phyloP scores from a whole-genome alignment of 2,888 invertebrate genomes.

The Dichetophora obliterata region DNA sequence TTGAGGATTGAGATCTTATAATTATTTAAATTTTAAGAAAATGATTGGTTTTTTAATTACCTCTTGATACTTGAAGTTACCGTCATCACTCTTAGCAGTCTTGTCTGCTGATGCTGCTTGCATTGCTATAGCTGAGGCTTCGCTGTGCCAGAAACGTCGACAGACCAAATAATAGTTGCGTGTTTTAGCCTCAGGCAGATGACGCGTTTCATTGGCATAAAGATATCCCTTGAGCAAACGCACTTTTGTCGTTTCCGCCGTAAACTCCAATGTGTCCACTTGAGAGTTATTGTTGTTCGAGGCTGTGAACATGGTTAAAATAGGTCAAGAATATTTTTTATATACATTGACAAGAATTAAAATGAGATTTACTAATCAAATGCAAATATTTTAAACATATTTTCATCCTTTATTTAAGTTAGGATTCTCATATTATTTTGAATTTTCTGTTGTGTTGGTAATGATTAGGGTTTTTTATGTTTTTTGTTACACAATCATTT shows the following conservation, averaged over 20 bases:
- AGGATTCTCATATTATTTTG: no score
- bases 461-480: no score
- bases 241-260: constrained; percentile 61
- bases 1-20: neutral
- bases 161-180: constrained; percentile 57
- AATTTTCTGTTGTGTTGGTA: no score
- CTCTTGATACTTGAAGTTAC: constrained; percentile 62
- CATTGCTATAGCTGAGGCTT: constrained; percentile 47
- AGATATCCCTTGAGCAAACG: constrained; percentile 64
- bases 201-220: constrained; percentile 59
- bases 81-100: constrained; percentile 49
- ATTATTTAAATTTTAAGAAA: neutral
- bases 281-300: constrained; percentile 51
- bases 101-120: constrained; percentile 41
- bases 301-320: neutral
- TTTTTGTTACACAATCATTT: no score
- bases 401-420: no score
- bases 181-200: constrained; percentile 45
- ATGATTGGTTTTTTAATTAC: constrained; percentile 49
- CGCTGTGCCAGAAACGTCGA: constrained; percentile 65
- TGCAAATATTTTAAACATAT: no score
- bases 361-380: no score
- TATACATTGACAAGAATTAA: neutral
- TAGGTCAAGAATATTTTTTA: neutral
- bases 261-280: constrained; percentile 56